These are phyloP conservation scores for Alethe diademata DNA, from an alignment of 2,113 vertebrate species.

Conservation along the genomic window DNA sequence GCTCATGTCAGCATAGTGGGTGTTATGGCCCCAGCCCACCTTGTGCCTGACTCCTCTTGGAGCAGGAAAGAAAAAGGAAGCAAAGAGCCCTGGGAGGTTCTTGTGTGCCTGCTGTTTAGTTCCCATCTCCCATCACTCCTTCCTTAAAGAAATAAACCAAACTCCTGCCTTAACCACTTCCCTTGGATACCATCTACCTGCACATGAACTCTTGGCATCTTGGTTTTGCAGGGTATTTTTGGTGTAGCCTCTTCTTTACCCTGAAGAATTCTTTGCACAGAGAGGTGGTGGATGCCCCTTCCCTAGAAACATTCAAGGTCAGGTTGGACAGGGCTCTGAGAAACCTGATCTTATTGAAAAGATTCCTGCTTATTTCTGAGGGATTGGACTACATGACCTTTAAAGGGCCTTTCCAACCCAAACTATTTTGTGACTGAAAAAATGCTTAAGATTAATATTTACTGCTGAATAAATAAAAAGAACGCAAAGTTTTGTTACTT, in stretches of 20 bases:
- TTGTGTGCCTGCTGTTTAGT: neutral
- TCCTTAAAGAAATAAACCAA: neutral
- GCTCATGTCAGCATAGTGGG: neutral
- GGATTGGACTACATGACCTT: neutral
- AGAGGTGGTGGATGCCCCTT: neutral
- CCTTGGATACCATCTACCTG: neutral
- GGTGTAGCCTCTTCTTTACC: neutral
- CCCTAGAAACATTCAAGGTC: neutral
- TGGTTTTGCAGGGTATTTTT: neutral
- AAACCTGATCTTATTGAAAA: neutral
- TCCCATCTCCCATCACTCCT: neutral
- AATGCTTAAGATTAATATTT: conserved; percentile 15
- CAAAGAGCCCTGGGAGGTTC: neutral
- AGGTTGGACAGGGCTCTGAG: neutral
- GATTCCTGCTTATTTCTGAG: neutral
- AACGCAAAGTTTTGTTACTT: neutral
- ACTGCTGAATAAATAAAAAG: neutral
- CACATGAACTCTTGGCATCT: neutral
- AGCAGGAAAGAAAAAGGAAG: neutral
- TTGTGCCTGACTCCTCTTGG: neutral
- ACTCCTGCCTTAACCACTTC: neutral
- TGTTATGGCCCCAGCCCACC: neutral
- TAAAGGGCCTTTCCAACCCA: neutral
- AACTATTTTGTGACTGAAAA: neutral
- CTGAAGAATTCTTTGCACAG: neutral